A percentile compares a stretch with the other conserved stretches of the same genome.
Conservation (phyloP, 1,140 invertebrate species). For the Augochlora pura region DNA sequence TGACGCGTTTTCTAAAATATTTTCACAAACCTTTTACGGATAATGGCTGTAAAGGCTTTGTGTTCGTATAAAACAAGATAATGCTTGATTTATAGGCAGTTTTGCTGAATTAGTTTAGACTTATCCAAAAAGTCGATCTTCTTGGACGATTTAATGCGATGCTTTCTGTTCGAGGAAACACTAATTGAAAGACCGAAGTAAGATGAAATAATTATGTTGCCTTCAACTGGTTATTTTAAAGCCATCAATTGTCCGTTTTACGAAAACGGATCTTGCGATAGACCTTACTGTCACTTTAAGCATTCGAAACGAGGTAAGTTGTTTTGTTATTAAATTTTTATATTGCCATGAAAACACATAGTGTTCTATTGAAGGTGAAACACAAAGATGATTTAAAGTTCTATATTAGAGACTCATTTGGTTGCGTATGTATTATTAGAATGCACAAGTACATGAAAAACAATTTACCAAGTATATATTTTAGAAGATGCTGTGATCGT, state of each 20-base stretch:
- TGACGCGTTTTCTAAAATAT: constrained; percentile 5
- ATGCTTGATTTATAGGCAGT: neutral
- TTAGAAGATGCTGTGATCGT: constrained; percentile 59
- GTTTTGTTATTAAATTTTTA: neutral
- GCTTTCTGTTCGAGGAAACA: constrained; percentile 28
- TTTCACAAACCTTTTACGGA: neutral
- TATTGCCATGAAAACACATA: too few species aligned
- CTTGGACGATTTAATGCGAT: neutral
- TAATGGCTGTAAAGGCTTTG: neutral
- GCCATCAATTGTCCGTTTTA: constrained; percentile 91
- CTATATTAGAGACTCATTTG: neutral
- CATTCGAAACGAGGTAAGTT: constrained; percentile 86
- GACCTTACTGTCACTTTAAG: constrained; percentile 94
- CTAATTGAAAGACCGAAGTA: constrained; percentile 42
- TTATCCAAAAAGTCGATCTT: neutral
- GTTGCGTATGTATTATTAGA: neutral
- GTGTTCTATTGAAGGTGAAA: neutral
- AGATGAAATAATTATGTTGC: constrained; percentile 86
- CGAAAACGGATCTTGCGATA: constrained; percentile 88
- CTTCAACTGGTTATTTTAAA: constrained; percentile 92
- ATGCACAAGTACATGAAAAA: neutral
- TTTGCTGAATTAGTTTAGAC: neutral
- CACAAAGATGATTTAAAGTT: neutral
- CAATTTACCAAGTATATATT: neutral
- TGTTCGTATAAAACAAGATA: neutral